These are phyloP conservation scores for Drosophila bifasciata DNA, from an alignment of 1,140 invertebrate genomes.

Conservation along the genomic window DNA sequence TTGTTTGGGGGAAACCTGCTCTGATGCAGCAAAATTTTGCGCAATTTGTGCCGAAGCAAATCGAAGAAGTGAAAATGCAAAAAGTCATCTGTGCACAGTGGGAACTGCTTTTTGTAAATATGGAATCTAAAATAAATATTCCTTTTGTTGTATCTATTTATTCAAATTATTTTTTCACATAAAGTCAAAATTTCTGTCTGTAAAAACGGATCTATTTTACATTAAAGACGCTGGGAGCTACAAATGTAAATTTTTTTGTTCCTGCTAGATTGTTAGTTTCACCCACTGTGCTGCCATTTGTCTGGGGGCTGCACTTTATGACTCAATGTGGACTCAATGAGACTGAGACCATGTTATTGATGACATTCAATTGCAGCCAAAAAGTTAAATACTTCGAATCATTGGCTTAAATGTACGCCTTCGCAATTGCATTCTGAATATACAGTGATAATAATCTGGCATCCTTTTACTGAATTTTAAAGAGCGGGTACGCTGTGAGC, in stretches of 20 bases:
- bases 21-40: constrained; percentile 41
- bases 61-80: constrained; percentile 35
- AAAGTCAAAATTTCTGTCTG: no score
- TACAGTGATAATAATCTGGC: no score
- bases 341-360: constrained; percentile 62
- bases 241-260: no score
- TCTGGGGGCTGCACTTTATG: constrained; percentile 29
- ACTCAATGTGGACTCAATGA: constrained; percentile 31
- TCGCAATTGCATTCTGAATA: no score
- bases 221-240: no score
- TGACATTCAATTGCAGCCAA: constrained; percentile 47
- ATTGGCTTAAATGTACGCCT: no score
- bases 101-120: no score
- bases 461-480: no score
- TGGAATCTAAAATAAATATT: background rate
- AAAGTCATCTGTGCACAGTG: background rate
- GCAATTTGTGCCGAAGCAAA: constrained; percentile 55
- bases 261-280: no score
- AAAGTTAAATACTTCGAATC: constrained; percentile 10
- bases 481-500: no score
- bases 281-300: constrained; percentile 1
- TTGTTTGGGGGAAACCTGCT: constrained; percentile 36
- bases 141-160: background rate
- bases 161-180: no score
- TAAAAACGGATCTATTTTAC: no score